Conservation (phyloP, 2,888 invertebrate species). For the Boloria euphrosyne region DNA sequence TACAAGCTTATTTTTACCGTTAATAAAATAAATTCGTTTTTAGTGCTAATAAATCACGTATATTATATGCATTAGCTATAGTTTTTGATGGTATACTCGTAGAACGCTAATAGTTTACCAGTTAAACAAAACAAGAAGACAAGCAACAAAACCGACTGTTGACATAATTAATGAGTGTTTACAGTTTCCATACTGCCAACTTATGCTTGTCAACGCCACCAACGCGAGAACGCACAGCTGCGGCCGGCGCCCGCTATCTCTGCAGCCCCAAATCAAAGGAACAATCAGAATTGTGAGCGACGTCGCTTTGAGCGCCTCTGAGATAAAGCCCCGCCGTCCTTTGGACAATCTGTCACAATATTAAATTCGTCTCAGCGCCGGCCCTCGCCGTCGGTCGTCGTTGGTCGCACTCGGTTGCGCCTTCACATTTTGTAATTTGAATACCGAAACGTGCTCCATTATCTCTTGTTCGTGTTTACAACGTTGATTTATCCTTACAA, state of each 20-base stretch:
- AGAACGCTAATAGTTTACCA: no score
- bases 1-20: no score
- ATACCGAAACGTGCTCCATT: slow-evolving; percentile 29
- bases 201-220: no score
- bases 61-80: no score
- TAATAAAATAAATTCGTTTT: no score
- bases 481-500: neutral
- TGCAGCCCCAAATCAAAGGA: slow-evolving; percentile 9
- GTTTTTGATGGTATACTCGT: no score
- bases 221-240: no score
- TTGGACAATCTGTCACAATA: slow-evolving; percentile 27
- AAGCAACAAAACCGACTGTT: no score
- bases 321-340: slow-evolving; percentile 24
- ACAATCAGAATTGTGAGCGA: slow-evolving; percentile 17
- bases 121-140: no score
- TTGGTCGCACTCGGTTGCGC: slow-evolving; percentile 1
- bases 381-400: neutral
- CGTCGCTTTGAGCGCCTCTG: slow-evolving; percentile 17
- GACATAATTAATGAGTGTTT: no score
- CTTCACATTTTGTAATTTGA: slow-evolving; percentile 27
- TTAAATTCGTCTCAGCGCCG: slow-evolving; percentile 9
- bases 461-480: slow-evolving; percentile 26
- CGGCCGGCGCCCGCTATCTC: slow-evolving; percentile 2
- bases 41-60: no score
- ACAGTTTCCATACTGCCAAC: no score